Evolutionary conservation across 2,797 vertebrate species (phyloP).

Genomic region (Cyprinella venusta): DNA sequence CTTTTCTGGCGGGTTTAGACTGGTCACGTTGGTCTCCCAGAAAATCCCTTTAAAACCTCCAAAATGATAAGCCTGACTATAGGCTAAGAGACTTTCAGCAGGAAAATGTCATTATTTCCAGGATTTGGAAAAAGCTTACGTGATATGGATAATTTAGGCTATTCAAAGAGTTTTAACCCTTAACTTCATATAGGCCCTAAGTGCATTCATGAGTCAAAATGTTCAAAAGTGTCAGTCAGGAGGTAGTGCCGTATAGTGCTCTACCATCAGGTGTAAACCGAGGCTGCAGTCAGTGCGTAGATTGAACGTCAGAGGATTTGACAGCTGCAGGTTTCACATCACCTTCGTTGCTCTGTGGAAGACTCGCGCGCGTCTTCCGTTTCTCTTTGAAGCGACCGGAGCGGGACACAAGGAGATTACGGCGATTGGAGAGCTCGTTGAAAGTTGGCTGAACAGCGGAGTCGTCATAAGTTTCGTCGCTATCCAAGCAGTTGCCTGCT

Average conservation of each 20-base stretch:
- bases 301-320: constrained; percentile 4
- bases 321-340: constrained; percentile 47
- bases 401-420: constrained; percentile 90
- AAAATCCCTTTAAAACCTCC: neutral
- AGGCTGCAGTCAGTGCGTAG: constrained; percentile 12
- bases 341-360: constrained; percentile 81
- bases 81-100: neutral
- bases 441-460: constrained; percentile 73
- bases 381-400: constrained; percentile 93
- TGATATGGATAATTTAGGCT: neutral
- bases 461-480: constrained; percentile 73
- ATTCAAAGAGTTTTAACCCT: constrained; percentile 6
- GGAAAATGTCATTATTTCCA: constrained; percentile 17
- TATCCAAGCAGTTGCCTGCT: constrained; percentile 58
- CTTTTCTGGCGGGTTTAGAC: neutral
- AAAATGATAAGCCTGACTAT: neutral
- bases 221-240: constrained; percentile 2
- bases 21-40: neutral
- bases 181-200: constrained; percentile 13
- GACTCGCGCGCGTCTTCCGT: constrained; percentile 79
- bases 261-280: neutral
- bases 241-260: constrained; percentile 18
- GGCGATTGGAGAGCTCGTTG: constrained; percentile 80
- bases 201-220: constrained; percentile 23
- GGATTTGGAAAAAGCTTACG: neutral